Evolutionary conservation across 2,113 vertebrate genomes (phyloP), one percentile per base, ranked within the genome.

Genomic region (Caranx melampygus): DNA sequence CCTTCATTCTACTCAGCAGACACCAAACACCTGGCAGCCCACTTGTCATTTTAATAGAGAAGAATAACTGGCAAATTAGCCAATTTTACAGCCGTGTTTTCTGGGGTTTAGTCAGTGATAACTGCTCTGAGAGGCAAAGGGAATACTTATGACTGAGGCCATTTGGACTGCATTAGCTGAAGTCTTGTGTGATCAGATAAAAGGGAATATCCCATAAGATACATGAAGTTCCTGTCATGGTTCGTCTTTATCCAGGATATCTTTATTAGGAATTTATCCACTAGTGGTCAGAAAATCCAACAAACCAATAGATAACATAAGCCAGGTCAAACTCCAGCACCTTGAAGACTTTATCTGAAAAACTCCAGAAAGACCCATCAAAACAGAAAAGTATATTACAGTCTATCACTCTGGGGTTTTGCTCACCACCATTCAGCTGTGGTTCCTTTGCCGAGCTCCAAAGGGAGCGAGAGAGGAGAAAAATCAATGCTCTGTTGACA

Each of bases 401-500:
- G 77, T 75, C 34, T 49, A 42, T 89, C 76, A 81, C 72, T 81
- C 72, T 74, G 67, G 77, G 68, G 75, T 57, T 87, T 77, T 71
- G 80, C 70, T 78, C 66, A 35, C 64, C 88, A 82, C 58, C 49
- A 58, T 86, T 88, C 71, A 68, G 69, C 75, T 57, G 77, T 49
- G 55, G 89, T 90, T 88, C 82, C 76, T 66, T 66, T 12, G 12
- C 84, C 14, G 49, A 66, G 63, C 57, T 79, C 76, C 40, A 35
- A 57, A 35, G 51, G 67, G 47, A 69, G 68, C 37, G 47, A 64
- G 75, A 31, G 49, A 71, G 49, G 59, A 79, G 34, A 59, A 73
- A 89, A 93, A 95, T 94, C 93, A 64, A 95, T 95, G 79, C 57
- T 81, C 83, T 83, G 88, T 91, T 94, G 93, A 94, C 94, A 91